A percentile compares a stretch with the other conserved stretches of the same genome.
These are phyloP conservation scores for Blera fallax DNA, from an alignment of 2,888 invertebrate species.

Conservation along the genomic window DNA sequence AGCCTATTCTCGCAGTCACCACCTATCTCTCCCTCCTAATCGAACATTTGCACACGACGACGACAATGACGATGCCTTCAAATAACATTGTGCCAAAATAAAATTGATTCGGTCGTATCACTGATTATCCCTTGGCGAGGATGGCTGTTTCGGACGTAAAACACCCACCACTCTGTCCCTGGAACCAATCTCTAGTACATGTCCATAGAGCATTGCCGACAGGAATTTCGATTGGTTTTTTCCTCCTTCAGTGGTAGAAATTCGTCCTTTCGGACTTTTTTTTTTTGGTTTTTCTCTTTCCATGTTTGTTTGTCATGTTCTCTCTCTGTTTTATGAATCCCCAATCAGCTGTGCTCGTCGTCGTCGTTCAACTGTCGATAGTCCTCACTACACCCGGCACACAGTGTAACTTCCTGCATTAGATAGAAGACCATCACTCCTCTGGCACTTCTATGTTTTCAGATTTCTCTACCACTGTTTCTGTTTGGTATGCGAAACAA, in stretches of 20 bases:
- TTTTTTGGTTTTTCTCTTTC: not conserved
- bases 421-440: conserved; percentile 10
- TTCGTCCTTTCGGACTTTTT: conserved; percentile 43
- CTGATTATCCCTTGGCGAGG: conserved; percentile 64
- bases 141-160: conserved; percentile 37
- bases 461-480: not conserved
- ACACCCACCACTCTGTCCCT: conserved; percentile 22
- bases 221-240: conserved; percentile 69
- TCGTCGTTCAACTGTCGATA: conserved; percentile 1
- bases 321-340: conserved; percentile 42
- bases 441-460: not conserved
- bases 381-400: not conserved
- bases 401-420: conserved; percentile 50
- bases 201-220: conserved; percentile 54
- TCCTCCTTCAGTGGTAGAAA: conserved; percentile 14
- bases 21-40: not conserved
- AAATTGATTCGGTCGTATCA: conserved; percentile 69
- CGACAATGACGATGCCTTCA: conserved; percentile 30
- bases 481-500: conserved; percentile 71
- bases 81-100: conserved; percentile 57
- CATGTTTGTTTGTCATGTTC: conserved; percentile 65
- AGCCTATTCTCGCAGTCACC: conserved; percentile 5
- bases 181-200: conserved; percentile 19
- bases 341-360: conserved; percentile 51
- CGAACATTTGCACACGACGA: conserved; percentile 23